Evolutionary conservation across 2,113 vertebrate genomes (phyloP), one percentile per base, ranked within the genome.

Genomic region (Hemiprocne comata): DNA sequence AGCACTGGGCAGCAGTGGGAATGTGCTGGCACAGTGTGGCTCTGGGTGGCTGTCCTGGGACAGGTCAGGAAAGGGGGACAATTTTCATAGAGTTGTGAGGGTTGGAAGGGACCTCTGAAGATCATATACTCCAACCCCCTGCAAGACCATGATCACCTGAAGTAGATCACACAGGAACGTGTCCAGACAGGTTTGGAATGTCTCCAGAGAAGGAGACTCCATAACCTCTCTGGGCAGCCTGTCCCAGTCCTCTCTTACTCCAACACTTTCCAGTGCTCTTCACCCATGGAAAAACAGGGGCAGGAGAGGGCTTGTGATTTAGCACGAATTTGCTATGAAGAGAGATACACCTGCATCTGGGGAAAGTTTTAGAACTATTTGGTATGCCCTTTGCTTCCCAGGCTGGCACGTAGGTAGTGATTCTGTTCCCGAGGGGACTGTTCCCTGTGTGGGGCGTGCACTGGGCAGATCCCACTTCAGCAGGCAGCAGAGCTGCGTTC

Each of bases 401-500:
- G 79, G 10, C 34, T 28, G 54, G 28, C 57, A 31, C 0, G 0
- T 4, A 21, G 53, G 40, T 34, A 44, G 38, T 1, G 4, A 61
- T 10, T 90, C 65, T 64, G 14, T 81, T 67, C 91, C 85, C 13
- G 6, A 91, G 48, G 58, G 86, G 19, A 34, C 58, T 1, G 2
- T 75, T 33, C 54, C 29, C 75, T 88, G 25, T 2, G 1, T 23
- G 85, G 57, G 80, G 7, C 6, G 14, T 85, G 70, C 42, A 55
- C 11, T 3, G 9, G 54, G 40, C 3, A 4, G 38, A 74, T 73
- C 70, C 46, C 23, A 36, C 61, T 92, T 88, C 3, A 50, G 38
- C 80, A 64, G 42, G 54, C 92, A 78, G 62, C 48, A 54, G 87
- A 85, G 53, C 6, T 11, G 23, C 33, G 23, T 53, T 95, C 29